Evolutionary conservation across 2,888 invertebrate species (phyloP), one percentile per base, ranked within the genome.

Genomic region (Amitus sp.): DNA sequence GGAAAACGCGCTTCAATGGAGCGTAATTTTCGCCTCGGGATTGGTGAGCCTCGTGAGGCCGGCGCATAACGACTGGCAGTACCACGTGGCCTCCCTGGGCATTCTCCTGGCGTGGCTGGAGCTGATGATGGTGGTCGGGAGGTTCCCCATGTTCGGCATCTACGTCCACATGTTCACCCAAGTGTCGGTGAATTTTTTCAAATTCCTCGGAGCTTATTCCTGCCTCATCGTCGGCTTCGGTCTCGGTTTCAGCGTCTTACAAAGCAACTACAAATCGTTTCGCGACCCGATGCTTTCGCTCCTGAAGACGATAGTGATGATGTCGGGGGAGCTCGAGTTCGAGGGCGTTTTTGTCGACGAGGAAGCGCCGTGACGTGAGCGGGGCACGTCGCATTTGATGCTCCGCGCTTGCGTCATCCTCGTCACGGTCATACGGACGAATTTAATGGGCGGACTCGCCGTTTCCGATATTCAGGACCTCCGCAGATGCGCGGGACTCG

Each of bases 81-180:
- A 93, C 77, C 93, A 93, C 72, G 85, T 91, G 0, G 93, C 92
- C 0, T 93, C 93, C 7, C 83, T 92, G 12, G 90, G 92, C 0
- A 89, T 94, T 72, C 88, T 94, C 62, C 83, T 93, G 48, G 89
- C 91, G 33, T 94, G 94, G 94, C 79, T 93, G 5, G 93, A 94
- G 76, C 82, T 93, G 12, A 92, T 94, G 92, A 90, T 93, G 87
- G 87, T 94, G 19, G 89, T 94, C 12, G 94, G 93, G 17, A 84
- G 94, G 53, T 94, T 94, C 80, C 94, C 94, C 28, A 90, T 91
- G 68, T 94, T 94, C 71, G 94, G 94, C 0, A 84, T 94, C 1
- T 94, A 94, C 76, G 90, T 94, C 17, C 93, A 94, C 83, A 94
- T 94, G 93, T 93, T 94, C 78, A 92, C 92, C 1, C 70, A 84